phyloP scores from a whole-genome alignment of 2,797 vertebrate genomes.

The Pseudochirops cupreus region DNA sequence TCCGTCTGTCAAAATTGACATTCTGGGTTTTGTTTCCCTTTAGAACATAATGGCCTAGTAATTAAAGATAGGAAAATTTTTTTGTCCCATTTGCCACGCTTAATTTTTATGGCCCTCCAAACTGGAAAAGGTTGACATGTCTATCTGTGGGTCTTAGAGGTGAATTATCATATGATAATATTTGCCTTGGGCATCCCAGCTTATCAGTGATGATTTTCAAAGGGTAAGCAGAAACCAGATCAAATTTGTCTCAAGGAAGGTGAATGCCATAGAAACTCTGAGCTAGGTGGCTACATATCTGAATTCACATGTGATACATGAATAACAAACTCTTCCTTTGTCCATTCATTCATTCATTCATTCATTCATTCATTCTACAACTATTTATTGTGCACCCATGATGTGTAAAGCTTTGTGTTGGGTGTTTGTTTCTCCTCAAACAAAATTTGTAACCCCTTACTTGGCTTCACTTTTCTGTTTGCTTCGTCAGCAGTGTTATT shows the following conservation, averaged over 20 bases:
- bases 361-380: neutral
- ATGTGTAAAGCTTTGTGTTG: neutral
- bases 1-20: slow-evolving; percentile 47
- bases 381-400: neutral
- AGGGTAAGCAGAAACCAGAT: slow-evolving; percentile 74
- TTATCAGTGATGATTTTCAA: slow-evolving; percentile 73
- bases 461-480: slow-evolving; percentile 13
- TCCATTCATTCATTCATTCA: neutral
- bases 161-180: slow-evolving; percentile 50
- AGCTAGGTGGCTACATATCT: slow-evolving; percentile 58
- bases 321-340: neutral
- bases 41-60: slow-evolving; percentile 71
- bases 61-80: slow-evolving; percentile 69
- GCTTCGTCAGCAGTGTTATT: slow-evolving; percentile 81
- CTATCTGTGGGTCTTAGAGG: slow-evolving; percentile 68
- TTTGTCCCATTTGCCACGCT: slow-evolving; percentile 45
- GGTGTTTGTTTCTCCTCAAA: slow-evolving; percentile 16
- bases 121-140: slow-evolving; percentile 68
- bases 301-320: slow-evolving; percentile 40
- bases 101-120: slow-evolving; percentile 62
- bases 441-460: slow-evolving; percentile 36
- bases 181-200: slow-evolving; percentile 72
- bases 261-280: slow-evolving; percentile 70
- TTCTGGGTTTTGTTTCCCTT: slow-evolving; percentile 75
- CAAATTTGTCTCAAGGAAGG: slow-evolving; percentile 78